phyloP scores from a whole-genome alignment of 2,113 vertebrate genomes.

The Poeciliopsis occidentalis region DNA sequence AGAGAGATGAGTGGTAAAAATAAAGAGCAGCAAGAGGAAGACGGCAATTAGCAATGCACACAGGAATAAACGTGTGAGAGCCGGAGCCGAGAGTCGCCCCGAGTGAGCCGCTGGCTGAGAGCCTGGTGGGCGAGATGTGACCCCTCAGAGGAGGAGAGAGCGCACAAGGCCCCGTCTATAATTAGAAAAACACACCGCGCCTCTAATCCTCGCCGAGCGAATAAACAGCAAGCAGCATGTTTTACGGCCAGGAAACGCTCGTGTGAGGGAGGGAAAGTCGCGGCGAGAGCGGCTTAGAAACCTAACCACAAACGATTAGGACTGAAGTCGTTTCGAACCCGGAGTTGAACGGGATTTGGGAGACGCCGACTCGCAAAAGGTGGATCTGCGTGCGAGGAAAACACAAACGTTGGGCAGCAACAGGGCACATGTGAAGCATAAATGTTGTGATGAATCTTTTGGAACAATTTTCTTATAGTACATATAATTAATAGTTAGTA shows the following conservation, averaged over 20 bases:
- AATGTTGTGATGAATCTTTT: not conserved
- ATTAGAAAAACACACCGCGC: conserved; percentile 72
- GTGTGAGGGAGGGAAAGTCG: conserved; percentile 13
- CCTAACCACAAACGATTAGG: not conserved
- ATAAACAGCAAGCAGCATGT: conserved; percentile 54
- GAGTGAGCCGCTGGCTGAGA: conserved; percentile 40
- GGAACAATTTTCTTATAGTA: not conserved
- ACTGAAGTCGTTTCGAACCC: conserved; percentile 12
- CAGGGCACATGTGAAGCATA: not conserved
- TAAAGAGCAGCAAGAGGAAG: conserved; percentile 11
- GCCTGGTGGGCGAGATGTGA: conserved; percentile 53
- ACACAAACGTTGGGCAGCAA: not conserved
- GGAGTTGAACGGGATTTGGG: conserved; percentile 42
- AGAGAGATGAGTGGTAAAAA: not conserved
- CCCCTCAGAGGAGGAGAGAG: conserved; percentile 45
- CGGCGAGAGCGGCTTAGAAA: not conserved
- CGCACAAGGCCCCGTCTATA: conserved; percentile 57
- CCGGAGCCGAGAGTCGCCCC: conserved; percentile 17
- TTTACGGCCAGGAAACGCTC: conserved; percentile 44
- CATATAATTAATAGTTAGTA: not conserved
- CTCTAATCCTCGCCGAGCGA: conserved; percentile 72
- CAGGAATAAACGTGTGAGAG: conserved; percentile 28
- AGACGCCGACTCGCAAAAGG: conserved; percentile 19
- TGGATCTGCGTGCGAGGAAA: conserved; percentile 14
- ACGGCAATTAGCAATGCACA: conserved; percentile 13